These are phyloP conservation scores for Diuraphis noxia DNA, from an alignment of 1,140 invertebrate genomes.

Conservation along the genomic window DNA sequence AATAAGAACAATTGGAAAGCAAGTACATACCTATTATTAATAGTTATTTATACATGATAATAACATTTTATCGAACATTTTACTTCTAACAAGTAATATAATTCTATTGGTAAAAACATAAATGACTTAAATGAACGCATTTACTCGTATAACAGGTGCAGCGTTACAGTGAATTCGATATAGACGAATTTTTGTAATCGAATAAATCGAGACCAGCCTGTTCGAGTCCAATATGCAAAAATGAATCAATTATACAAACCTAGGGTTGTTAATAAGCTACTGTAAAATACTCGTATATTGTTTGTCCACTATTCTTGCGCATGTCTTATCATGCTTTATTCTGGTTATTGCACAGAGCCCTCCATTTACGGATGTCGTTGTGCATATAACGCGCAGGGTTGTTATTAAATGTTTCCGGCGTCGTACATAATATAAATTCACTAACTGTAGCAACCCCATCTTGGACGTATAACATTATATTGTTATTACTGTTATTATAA, in stretches of 20 bases:
- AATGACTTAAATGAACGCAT: too few species aligned
- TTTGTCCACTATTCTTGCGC: not conserved
- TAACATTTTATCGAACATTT: not conserved
- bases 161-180: too few species aligned
- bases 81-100: too few species aligned
- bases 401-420: conserved; percentile 7
- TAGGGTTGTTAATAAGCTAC: not conserved
- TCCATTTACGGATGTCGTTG: not conserved
- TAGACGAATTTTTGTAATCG: not conserved
- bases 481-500: not conserved
- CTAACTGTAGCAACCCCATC: not conserved
- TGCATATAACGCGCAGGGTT: not conserved
- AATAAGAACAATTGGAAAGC: not conserved
- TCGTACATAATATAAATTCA: not conserved
- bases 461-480: not conserved
- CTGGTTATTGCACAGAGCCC: too few species aligned
- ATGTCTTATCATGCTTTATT: not conserved
- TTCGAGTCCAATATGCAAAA: not conserved
- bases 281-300: not conserved
- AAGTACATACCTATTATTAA: not conserved
- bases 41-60: not conserved
- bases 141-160: not conserved
- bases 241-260: not conserved
- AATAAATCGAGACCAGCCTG: not conserved
- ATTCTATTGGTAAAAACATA: too few species aligned